Base-by-base conservation (phyloP, 2,797 vertebrate species). In the Hafferia zeledoni region DNA sequence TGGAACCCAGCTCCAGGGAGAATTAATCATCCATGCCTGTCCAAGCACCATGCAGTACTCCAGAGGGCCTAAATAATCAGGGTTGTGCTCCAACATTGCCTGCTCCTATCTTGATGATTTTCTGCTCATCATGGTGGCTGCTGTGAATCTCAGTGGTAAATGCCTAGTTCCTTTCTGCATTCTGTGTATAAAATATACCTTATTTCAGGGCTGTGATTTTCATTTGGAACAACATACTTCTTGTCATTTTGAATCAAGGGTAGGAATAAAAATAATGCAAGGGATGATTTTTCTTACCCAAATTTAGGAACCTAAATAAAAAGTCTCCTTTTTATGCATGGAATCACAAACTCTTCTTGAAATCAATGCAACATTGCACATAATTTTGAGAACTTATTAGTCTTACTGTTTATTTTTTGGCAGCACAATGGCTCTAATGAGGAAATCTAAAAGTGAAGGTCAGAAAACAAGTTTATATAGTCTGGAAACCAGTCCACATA, bases 361-460 rank as follows among this genome's bases (percentile, higher is more conserved):
- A 94, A 63, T 67, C 17, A 52, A 10, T 44, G 23, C 0, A 5
- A 3, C 0, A 0, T n/a, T 68, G 23, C 7, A 72, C 17, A n/a
- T 9, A 25, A 49, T 49, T 76, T 84, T 61, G 17, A 59, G 23
- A 79, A 79, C 0, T 70, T 65, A 5, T 5, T 74, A 31, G 11
- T 72, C 44, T 46, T 57, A 12, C 3, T 37, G 4, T 23, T 39
- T 30, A 2, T 46, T 71, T 65, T 67, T 65, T 55, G 22, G 18
- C 35, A 50, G 12, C 2, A 84, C 60, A 43, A 44, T 49, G 3
- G 3, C n/a, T 8, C 1, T 12, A 60, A 56, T 67, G 10, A 17
- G 49, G 18, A 87, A 82, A 30, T 43, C 25, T 47, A 47, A 69
- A 39, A 19, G 3, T 25, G 9, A 76, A 55, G 5, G 41, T 78